Percentiles rank a stretch among this genome's conserved stretches.
These are phyloP conservation scores for Brachionus asplanchnoidis DNA, from an alignment of 1,140 invertebrate species.

Conservation along the genomic window DNA sequence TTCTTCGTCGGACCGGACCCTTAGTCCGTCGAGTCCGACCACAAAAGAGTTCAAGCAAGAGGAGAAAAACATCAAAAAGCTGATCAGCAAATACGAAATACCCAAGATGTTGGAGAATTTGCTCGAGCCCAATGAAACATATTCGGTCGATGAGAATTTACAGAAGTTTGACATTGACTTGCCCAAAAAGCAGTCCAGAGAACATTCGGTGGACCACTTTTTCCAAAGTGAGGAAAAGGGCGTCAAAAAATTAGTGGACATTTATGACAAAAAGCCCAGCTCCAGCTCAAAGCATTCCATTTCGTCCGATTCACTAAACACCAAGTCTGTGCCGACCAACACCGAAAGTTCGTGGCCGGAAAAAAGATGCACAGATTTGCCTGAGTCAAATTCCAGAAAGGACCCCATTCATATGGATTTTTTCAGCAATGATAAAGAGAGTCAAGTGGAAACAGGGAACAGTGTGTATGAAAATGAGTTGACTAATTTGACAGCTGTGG, in stretches of 20 bases:
- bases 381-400: not conserved
- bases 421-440: not conserved
- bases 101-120: conserved; percentile 19
- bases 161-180: not conserved
- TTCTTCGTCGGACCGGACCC: not conserved
- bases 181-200: not conserved
- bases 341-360: not conserved
- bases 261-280: not conserved
- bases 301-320: not conserved
- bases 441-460: not conserved
- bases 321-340: not conserved
- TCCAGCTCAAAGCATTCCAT: not conserved
- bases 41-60: not conserved
- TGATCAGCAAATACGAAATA: conserved; percentile 31
- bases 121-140: not conserved
- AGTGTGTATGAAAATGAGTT: not conserved
- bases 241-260: not conserved
- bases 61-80: conserved; percentile 25
- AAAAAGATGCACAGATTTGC: not conserved
- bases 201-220: not conserved
- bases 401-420: not conserved
- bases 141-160: not conserved
- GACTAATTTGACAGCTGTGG: not conserved
- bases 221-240: not conserved
- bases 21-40: not conserved